phyloP scores from a whole-genome alignment of 2,888 invertebrate species.

The Apodemia mormo region DNA sequence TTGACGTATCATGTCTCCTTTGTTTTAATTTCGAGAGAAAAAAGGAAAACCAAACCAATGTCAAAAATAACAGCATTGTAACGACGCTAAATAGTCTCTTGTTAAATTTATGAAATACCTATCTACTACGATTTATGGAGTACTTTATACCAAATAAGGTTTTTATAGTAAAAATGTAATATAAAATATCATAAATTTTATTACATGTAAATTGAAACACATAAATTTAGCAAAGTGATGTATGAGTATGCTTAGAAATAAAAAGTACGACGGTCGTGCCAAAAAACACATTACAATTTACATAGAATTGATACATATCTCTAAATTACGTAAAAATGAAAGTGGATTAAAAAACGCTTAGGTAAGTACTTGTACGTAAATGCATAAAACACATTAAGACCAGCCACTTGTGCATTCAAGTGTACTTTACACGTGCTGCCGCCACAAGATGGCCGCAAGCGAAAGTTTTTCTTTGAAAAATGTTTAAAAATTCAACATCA shows the following conservation, averaged over 20 bases:
- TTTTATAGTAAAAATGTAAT: neutral
- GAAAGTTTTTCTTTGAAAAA: conserved; percentile 46
- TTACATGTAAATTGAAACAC: neutral
- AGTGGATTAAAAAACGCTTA: conserved; percentile 10
- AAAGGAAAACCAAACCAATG: too few relatives aligned
- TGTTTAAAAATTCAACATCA: conserved; percentile 43
- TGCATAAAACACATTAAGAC: conserved; percentile 7
- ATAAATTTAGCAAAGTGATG: neutral
- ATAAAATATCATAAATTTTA: neutral
- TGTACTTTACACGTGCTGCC: conserved; percentile 43
- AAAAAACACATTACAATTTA: neutral
- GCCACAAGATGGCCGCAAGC: conserved; percentile 39
- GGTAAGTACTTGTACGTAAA: conserved; percentile 9
- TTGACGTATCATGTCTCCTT: too few relatives aligned
- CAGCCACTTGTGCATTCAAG: conserved; percentile 34
- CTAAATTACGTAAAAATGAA: conserved; percentile 5
- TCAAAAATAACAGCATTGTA: too few relatives aligned
- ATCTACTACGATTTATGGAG: too few relatives aligned
- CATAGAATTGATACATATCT: conserved; percentile 7
- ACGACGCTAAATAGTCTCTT: too few relatives aligned
- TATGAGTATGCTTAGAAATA: conserved; percentile 1
- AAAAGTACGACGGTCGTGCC: neutral
- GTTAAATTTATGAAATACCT: too few relatives aligned
- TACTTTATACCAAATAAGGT: too few relatives aligned
- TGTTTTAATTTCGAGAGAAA: too few relatives aligned